phyloP scores from a whole-genome alignment of 2,113 vertebrate genomes.

The Vanacampus margaritifer region DNA sequence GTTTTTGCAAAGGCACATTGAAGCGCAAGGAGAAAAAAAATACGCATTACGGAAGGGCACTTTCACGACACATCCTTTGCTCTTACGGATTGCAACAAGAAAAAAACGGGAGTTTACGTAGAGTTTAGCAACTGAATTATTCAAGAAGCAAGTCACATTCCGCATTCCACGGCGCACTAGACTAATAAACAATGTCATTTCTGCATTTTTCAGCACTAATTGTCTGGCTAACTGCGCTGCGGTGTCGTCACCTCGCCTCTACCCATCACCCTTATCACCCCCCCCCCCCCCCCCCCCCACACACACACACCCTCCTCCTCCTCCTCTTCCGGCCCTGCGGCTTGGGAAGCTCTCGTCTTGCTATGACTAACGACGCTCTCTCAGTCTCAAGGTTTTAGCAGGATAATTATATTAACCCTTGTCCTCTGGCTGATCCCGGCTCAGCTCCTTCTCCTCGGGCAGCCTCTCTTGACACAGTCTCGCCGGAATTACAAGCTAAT shows the following conservation, averaged over 20 bases:
- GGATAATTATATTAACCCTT: constrained; percentile 76
- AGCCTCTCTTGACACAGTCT: constrained; percentile 31
- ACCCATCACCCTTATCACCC: background rate
- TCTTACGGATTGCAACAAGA: too few relatives aligned
- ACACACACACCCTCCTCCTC: constrained; percentile 11
- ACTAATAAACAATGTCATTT: constrained; percentile 23
- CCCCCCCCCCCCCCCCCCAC: constrained; percentile 14
- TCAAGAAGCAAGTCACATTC: background rate
- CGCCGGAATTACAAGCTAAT: constrained; percentile 38
- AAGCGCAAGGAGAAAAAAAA: too few relatives aligned
- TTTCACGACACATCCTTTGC: too few relatives aligned
- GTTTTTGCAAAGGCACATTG: too few relatives aligned
- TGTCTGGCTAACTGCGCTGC: constrained; percentile 53
- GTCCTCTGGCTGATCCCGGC: constrained; percentile 66
- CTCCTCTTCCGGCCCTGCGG: constrained; percentile 32
- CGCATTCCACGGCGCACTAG: constrained; percentile 1
- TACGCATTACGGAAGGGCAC: too few relatives aligned
- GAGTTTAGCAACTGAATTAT: constrained; percentile 12
- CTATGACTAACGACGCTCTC: constrained; percentile 70
- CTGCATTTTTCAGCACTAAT: constrained; percentile 46
- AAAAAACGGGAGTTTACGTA: too few relatives aligned
- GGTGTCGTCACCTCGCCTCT: constrained; percentile 17
- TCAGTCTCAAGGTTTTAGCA: constrained; percentile 68
- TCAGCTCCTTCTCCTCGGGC: constrained; percentile 53
- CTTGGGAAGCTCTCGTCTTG: constrained; percentile 40